These are phyloP conservation scores for Bryconaethiops microstoma DNA, from an alignment of 2,797 vertebrate species.

Conservation along the genomic window DNA sequence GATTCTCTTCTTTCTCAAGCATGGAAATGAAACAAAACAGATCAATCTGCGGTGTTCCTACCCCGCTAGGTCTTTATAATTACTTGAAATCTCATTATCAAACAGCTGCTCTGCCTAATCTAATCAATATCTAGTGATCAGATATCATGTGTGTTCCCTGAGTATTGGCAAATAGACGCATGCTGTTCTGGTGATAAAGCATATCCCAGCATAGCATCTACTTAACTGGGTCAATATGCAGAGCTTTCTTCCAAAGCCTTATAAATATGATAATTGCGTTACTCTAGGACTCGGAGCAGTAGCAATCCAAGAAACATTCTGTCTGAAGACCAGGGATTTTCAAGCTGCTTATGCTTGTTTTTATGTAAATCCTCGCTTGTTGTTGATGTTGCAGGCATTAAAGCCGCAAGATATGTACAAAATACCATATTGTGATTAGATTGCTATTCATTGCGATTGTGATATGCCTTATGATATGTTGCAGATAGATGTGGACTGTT, in stretches of 20 bases:
- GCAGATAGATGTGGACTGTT: background rate
- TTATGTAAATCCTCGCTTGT: slow-evolving; percentile 27
- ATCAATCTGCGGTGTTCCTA: slow-evolving; percentile 48
- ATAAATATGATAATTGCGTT: slow-evolving; percentile 54
- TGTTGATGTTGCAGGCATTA: slow-evolving; percentile 22
- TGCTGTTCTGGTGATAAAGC: slow-evolving; percentile 44
- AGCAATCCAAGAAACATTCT: slow-evolving; percentile 35
- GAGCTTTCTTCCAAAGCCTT: slow-evolving; percentile 38
- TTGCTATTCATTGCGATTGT: background rate
- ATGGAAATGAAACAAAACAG: slow-evolving; percentile 47
- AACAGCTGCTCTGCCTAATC: slow-evolving; percentile 60
- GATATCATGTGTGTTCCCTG: slow-evolving; percentile 36
- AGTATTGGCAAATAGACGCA: slow-evolving; percentile 37
- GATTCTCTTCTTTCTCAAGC: slow-evolving; percentile 41
- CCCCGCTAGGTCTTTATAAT: slow-evolving; percentile 51
- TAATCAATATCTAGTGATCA: slow-evolving; percentile 62
- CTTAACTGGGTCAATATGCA: slow-evolving; percentile 56
- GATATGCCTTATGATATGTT: background rate
- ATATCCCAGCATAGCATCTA: slow-evolving; percentile 45
- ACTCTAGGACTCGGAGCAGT: slow-evolving; percentile 38
- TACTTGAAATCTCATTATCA: slow-evolving; percentile 59
- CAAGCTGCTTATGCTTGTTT: slow-evolving; percentile 14
- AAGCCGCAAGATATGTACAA: background rate
- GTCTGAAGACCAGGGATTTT: slow-evolving; percentile 32
- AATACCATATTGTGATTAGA: background rate